Conservation (phyloP, 2,113 vertebrate genomes). For the Ellobius talpinus region DNA sequence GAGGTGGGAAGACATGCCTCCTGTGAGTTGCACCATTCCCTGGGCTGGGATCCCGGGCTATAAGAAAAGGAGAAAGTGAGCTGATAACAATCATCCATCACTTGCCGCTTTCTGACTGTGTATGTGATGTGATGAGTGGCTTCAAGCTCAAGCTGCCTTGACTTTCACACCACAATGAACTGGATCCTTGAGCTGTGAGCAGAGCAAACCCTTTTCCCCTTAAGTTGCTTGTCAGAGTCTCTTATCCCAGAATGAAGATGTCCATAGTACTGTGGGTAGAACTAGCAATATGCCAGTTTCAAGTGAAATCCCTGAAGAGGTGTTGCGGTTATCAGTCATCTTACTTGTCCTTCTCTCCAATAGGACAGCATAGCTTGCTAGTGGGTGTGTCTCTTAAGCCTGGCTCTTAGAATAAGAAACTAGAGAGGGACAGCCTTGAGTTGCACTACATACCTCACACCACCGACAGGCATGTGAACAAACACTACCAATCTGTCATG, state of each 20-base stretch:
- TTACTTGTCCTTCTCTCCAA: neutral
- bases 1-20: neutral
- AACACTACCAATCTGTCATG: neutral
- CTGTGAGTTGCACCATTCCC: neutral
- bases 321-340: neutral
- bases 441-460: neutral
- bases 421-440: neutral
- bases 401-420: slow-evolving; percentile 7
- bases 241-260: neutral
- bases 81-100: neutral
- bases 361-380: neutral
- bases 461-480: neutral
- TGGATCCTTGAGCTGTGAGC: neutral
- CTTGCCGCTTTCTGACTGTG: neutral
- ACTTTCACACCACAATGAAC: neutral
- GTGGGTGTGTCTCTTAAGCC: neutral
- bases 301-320: neutral
- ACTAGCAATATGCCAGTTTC: neutral
- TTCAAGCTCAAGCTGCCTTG: neutral
- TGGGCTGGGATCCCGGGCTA: neutral
- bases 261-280: neutral
- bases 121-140: neutral
- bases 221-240: neutral
- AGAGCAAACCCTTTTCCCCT: neutral
- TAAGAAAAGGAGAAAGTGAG: neutral